Evolutionary conservation across 2,888 invertebrate species (phyloP), one percentile per base, ranked within the genome.

Genomic region (Entomobrya multifasciata): DNA sequence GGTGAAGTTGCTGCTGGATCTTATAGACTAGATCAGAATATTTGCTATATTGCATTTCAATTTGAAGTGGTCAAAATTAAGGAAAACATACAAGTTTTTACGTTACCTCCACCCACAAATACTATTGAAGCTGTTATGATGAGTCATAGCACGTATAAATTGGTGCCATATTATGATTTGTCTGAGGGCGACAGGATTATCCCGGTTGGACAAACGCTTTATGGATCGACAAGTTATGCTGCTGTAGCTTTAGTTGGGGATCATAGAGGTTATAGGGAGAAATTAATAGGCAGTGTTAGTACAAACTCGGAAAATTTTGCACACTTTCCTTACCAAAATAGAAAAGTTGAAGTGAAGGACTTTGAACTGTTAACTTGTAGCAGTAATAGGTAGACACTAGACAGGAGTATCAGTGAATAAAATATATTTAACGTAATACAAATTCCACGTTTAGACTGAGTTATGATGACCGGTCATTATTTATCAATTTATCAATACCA

Each of bases 41-140:
- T 27, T n/a, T 74, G 74, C 52, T 74, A 74, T 20, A 27, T 52
- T 15, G 5, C 74, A 13, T 20, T n/a, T 20, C 44, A 72, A 47
- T 13, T n/a, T 13, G n/a, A 27, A 15, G 27, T 52, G 25, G 11
- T 52, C n/a, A 22, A 20, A 22, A 47, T 27, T 15, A 52, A 25
- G 49, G 27, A 74, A 8, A 22, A 52, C 4, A 52, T 52, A 1
- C 74, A 74, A n/a, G 74, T 74, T 0, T 74, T 74, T 17, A 52
- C 52, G 1, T 13, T 52, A 1, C 52, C 52, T 17, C 17, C 17
- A 2, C 17, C 52, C n/a, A 52, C n/a, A 11, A 11, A n/a, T 17
- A 52, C n/a, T 1, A 17, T 13, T 1, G 52, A 52, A 8, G 52
- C 52, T 1, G 20, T 52, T 8, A 52, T 52, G 52, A n/a, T n/a